Conservation (phyloP, 1,140 invertebrate species). For the Drosophila equinoxialis region DNA sequence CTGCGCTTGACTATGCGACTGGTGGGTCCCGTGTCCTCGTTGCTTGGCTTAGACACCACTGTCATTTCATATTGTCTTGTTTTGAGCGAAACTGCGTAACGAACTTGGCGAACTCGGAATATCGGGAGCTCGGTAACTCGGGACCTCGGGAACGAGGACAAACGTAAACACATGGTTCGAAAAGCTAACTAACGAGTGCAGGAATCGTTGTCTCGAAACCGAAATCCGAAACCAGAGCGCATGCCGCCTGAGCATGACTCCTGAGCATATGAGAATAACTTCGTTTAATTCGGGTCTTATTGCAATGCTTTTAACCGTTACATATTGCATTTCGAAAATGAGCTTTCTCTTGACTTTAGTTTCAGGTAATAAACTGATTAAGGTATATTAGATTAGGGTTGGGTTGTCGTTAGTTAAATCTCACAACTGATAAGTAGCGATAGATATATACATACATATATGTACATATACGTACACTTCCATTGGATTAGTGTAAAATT, state of each 20-base stretch:
- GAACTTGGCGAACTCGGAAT: conserved; percentile 3
- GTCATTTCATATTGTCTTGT: conserved; percentile 1
- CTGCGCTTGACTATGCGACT: conserved; percentile 21
- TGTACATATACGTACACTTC: too few relatives aligned
- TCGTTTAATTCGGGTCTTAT: not conserved
- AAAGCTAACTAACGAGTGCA: conserved; percentile 4
- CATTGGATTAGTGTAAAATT: too few relatives aligned
- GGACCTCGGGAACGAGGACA: conserved; percentile 1
- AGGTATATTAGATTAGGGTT: too few relatives aligned
- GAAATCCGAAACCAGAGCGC: not conserved
- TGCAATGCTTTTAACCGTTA: conserved; percentile 11
- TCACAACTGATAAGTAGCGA: too few relatives aligned
- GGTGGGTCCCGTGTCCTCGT: conserved; percentile 7
- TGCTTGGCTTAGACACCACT: conserved; percentile 7
- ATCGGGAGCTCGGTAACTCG: not conserved
- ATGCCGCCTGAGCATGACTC: conserved; percentile 6
- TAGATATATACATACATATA: too few relatives aligned
- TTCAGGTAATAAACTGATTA: not conserved
- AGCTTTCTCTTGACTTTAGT: not conserved
- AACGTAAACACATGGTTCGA: conserved; percentile 3
- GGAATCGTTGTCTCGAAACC: not conserved
- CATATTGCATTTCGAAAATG: not conserved
- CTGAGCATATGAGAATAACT: conserved; percentile 1
- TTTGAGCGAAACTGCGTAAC: conserved; percentile 6
- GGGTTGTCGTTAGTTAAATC: too few relatives aligned